A percentile compares a stretch with the other conserved stretches of the same genome.
Evolutionary conservation across 1,140 invertebrate species (phyloP).

Genomic region (Samia ricini): DNA sequence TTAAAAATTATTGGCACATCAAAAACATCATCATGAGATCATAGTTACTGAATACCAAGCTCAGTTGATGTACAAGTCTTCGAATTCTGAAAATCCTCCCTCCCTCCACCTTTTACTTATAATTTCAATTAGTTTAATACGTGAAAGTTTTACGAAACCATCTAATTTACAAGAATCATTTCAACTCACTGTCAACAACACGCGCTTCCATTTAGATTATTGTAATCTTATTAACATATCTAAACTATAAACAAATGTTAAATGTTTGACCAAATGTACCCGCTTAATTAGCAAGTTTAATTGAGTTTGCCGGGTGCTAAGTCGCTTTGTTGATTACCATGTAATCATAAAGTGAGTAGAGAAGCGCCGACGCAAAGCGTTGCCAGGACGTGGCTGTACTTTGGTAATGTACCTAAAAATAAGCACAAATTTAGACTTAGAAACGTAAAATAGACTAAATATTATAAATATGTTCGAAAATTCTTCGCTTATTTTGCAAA

Average conservation of each 20-base stretch:
- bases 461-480: no score
- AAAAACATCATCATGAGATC: no score
- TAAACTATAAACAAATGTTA: not conserved
- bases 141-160: not conserved
- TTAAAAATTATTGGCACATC: no score
- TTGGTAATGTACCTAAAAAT: slow-evolving; percentile 23
- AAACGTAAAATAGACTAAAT: no score
- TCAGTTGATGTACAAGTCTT: no score
- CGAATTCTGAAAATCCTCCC: no score
- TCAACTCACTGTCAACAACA: not conserved
- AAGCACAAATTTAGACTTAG: not conserved
- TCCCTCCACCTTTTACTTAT: no score
- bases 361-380: slow-evolving; percentile 24
- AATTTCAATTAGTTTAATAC: not conserved
- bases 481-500: no score
- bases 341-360: slow-evolving; percentile 48
- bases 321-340: slow-evolving; percentile 12
- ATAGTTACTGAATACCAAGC: no score
- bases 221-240: not conserved
- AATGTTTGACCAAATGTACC: slow-evolving; percentile 7
- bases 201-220: not conserved
- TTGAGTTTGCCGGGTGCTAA: slow-evolving; percentile 23
- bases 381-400: slow-evolving; percentile 23
- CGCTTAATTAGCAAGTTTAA: slow-evolving; percentile 21
- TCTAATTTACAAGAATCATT: not conserved